These are phyloP conservation scores for Ctenopoma kingsleyae DNA, from an alignment of 2,797 vertebrate species.

Conservation along the genomic window DNA sequence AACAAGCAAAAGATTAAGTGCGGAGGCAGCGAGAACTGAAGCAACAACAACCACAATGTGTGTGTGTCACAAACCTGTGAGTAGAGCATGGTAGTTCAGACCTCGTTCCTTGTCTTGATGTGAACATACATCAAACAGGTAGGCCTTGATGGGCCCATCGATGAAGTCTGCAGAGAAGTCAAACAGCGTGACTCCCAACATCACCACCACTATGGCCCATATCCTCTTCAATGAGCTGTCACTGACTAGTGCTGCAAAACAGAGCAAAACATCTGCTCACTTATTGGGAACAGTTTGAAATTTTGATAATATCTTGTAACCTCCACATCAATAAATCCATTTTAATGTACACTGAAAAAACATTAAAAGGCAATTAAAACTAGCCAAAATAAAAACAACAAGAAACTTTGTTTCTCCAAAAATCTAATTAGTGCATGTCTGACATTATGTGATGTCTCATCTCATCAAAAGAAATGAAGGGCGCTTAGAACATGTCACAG, in stretches of 20 bases:
- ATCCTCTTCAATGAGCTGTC: conserved; percentile 76
- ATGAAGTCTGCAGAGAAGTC: conserved; percentile 99
- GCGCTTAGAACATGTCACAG: background rate
- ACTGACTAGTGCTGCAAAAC: conserved; percentile 82
- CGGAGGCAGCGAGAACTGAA: background rate
- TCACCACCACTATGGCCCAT: conserved; percentile 92
- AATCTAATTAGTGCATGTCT: background rate
- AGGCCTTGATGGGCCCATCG: conserved; percentile 97
- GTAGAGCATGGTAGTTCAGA: conserved; percentile 95
- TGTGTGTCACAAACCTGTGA: conserved; percentile 89
- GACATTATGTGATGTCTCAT: background rate
- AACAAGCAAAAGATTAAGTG: background rate
- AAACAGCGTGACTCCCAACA: conserved; percentile 95
- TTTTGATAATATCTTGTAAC: background rate
- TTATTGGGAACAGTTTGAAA: background rate
- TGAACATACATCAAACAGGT: conserved; percentile 97
- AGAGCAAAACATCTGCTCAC: background rate
- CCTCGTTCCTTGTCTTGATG: conserved; percentile 94
- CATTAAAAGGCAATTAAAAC: background rate
- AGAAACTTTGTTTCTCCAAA: background rate
- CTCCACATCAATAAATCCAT: background rate
- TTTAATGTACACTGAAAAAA: background rate
- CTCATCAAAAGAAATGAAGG: background rate
- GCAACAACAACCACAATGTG: background rate
- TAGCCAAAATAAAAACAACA: background rate